Evolutionary conservation across 1,140 invertebrate species (phyloP).

Genomic region (Tetramorium parvispinum): DNA sequence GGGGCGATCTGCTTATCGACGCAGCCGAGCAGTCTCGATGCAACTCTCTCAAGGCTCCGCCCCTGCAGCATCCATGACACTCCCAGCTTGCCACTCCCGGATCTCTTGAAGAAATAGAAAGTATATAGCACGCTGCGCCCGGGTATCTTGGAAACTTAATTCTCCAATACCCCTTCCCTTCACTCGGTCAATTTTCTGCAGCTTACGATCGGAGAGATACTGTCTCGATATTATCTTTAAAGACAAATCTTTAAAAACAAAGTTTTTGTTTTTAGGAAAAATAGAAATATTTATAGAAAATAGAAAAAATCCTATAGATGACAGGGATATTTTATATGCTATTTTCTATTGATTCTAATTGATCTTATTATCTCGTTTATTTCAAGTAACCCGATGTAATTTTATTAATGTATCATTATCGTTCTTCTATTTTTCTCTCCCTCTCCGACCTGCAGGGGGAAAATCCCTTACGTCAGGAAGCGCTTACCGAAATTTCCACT

Average conservation of each 20-base stretch:
- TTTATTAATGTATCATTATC: neutral
- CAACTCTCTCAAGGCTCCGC: conserved; percentile 82
- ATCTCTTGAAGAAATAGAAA: conserved; percentile 63
- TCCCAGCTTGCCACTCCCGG: conserved; percentile 76
- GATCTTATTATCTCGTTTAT: neutral
- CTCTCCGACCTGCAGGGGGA: neutral
- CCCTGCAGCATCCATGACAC: conserved; percentile 80
- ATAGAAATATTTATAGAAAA: neutral
- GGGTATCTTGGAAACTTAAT: neutral
- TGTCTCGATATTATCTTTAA: neutral
- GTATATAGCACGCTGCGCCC: neutral
- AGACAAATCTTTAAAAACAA: too few species aligned
- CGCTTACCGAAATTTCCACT: conserved; percentile 41
- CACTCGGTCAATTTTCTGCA: neutral
- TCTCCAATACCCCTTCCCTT: neutral
- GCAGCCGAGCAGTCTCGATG: conserved; percentile 76
- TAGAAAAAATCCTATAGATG: too few species aligned
- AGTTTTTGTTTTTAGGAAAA: neutral
- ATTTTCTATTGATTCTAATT: neutral
- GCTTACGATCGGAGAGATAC: neutral
- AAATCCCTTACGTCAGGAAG: conserved; percentile 59
- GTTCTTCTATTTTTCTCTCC: neutral
- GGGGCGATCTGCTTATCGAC: conserved; percentile 70
- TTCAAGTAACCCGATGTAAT: neutral
- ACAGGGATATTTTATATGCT: neutral